Evolutionary conservation across 2,888 invertebrate genomes (phyloP), one percentile per base, ranked within the genome.

Genomic region (Trichogramma evanescens): DNA sequence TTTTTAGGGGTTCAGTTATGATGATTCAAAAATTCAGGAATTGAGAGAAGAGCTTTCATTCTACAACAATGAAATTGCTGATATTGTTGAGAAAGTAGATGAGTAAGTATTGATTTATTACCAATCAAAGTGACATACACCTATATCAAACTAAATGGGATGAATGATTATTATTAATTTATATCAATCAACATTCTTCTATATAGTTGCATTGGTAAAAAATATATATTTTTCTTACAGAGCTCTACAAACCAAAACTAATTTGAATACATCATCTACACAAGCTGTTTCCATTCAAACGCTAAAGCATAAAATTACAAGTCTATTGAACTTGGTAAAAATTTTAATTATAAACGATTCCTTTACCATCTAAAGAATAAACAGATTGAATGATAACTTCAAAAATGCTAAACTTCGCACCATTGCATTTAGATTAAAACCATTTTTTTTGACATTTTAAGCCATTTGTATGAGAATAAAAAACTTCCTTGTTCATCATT

Each of bases 1-100:
- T 10, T 66, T 65, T 40, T 59, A 71, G 71, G 71, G 69, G 43
- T 69, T 66, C 63, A 66, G 66, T 42, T n/a, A 58, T 6, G 65
- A 68, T 4, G 62, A 65, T n/a, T 52, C 54, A 6, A 66, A 65
- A 54, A 44, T 67, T 50, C 66, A 65, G 39, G 66, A 69, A 48
- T 61, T 68, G 5, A 66, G 68, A 58, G 64, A 68, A 26, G 67
- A 70, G 61, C 59, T 70, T 49, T 62, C 59, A 10, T 66, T 63
- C 63, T 68, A 66, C 54, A 66, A 68, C 8, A 63, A 65, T 6
- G 68, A 70, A 56, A 66, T 68, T 49, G 59, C 46, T 41, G 42
- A 51, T 10, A 63, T 68, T 4, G 10, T 58, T 1, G 52, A 64
- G 39, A 41, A 66, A 61, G 50, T 71, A 10, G 67, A 68, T 45